Conservation (phyloP, 2,113 vertebrate species). For the Ciconia stormi region DNA sequence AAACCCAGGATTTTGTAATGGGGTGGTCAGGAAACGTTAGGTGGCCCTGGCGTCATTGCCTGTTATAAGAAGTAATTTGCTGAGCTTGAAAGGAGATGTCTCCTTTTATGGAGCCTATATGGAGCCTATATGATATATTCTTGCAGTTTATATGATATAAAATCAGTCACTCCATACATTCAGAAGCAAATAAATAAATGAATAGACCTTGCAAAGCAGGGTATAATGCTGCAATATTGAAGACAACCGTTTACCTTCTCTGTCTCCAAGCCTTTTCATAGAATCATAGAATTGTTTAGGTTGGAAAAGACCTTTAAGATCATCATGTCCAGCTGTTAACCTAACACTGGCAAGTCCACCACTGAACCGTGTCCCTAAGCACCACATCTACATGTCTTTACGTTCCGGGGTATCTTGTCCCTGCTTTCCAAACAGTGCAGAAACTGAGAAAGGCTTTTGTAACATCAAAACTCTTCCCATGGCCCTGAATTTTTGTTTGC, state of each 20-base stretch:
- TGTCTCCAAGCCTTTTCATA: not conserved
- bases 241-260: not conserved
- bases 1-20: not conserved
- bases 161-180: not conserved
- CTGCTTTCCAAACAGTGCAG: not conserved
- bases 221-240: not conserved
- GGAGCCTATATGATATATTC: not conserved
- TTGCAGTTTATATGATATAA: not conserved
- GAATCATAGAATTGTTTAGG: too few species aligned
- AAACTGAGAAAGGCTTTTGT: not conserved
- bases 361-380: too few species aligned
- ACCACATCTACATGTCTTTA: too few species aligned
- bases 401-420: too few species aligned
- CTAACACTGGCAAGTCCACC: too few species aligned
- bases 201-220: not conserved
- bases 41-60: not conserved
- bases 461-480: not conserved
- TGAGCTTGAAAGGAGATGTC: not conserved
- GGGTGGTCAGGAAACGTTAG: fast-evolving
- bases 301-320: too few species aligned
- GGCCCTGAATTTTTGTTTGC: not conserved
- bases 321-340: too few species aligned
- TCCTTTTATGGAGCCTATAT: not conserved
- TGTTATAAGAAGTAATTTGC: not conserved
- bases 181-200: not conserved